Evolutionary conservation across 2,888 invertebrate species (phyloP), one percentile per base, ranked within the genome.

Genomic region (Xanthorhoe spadicearia): DNA sequence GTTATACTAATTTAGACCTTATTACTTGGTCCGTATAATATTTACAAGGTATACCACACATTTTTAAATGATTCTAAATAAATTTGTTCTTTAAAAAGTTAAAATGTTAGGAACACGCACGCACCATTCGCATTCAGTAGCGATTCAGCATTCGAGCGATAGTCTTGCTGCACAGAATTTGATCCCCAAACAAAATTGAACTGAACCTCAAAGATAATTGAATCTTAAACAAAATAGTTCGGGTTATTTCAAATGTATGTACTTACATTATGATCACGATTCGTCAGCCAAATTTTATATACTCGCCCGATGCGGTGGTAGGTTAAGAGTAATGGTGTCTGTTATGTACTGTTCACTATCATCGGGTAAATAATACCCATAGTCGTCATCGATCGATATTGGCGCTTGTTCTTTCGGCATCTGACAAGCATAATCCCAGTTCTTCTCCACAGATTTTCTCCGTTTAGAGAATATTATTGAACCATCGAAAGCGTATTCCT

Each of bases 401-500:
- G 87, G 87, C 65, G 48, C 8, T 5, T 92, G 68, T 1, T 77
- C 83, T n/a, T 77, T 83, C 0, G 89, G 88, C 83, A 90, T 79
- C 0, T 86, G 84, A 70, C 89, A 86, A 0, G 77, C 78, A 35
- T 83, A 88, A 8, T 88, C 90, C 90, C 89, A 91, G 58, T 88
- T 86, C 8, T 77, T 79, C 17, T 90, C 88, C 1, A 88, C 71
- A 64, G 90, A 91, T 93, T 93, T 93, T 92, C 93, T 92, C 23
- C 93, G 64, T 62, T 93, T 93, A 4, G 93, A 92, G 67, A 91
- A 93, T 18, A 93, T 68, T 66, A 91, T 92, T 1, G 93, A 92
- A 0, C 93, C 93, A 61, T 93, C 93, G 72, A 93, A 91, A 0
- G 91, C 89, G 74, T 92, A 92, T 61, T 93, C 93, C 54, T 93